Evolutionary conservation across 2,113 vertebrate species (phyloP).

Genomic region (Mionectes macconnelli): DNA sequence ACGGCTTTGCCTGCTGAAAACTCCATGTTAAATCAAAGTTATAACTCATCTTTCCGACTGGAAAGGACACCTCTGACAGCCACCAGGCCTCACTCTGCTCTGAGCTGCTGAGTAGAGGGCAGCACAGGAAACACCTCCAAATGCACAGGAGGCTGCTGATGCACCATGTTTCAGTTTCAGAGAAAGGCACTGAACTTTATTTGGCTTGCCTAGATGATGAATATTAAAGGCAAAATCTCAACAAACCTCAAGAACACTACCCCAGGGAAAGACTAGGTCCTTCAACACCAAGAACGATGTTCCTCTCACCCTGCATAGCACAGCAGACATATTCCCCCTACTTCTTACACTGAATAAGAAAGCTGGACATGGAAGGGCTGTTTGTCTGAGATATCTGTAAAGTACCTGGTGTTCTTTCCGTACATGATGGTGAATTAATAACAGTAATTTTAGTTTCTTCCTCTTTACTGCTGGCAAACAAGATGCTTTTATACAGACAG

Average conservation of each 20-base stretch:
- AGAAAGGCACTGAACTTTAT: neutral
- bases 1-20: neutral
- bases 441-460: neutral
- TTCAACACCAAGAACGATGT: neutral
- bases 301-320: neutral
- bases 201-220: neutral
- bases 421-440: neutral
- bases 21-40: neutral
- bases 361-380: neutral
- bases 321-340: neutral
- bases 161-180: neutral
- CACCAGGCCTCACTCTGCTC: fast-evolving
- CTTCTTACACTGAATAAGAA: neutral
- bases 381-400: neutral
- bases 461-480: neutral
- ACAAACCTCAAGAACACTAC: neutral
- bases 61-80: neutral
- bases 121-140: fast-evolving
- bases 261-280: neutral
- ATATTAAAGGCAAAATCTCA: neutral
- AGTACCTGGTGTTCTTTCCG: neutral
- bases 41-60: neutral
- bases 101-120: neutral
- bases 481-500: neutral
- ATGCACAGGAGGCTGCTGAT: neutral